Percentiles rank a stretch among this genome's conserved stretches.
Evolutionary conservation across 2,797 vertebrate species (phyloP).

Genomic region (Liasis olivaceus): DNA sequence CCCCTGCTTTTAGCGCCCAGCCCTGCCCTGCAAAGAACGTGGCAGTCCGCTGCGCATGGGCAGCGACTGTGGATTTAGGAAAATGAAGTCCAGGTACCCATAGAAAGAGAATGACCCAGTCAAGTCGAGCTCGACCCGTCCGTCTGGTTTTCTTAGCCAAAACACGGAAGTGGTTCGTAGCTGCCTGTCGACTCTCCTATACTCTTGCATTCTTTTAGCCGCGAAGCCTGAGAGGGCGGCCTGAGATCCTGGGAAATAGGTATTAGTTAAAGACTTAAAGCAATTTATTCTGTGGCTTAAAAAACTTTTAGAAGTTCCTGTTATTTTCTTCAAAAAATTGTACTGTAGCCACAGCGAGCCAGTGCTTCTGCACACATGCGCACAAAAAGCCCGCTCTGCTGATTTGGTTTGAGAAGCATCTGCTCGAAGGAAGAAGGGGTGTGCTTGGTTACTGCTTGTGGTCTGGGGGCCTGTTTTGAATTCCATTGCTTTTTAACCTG

Average conservation of each 20-base stretch:
- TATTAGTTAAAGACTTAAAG: neutral
- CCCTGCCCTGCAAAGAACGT: neutral
- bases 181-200: neutral
- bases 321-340: neutral
- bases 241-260: neutral
- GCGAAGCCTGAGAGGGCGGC: neutral
- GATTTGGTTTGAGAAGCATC: neutral
- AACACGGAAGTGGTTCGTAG: neutral
- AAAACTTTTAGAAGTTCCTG: neutral
- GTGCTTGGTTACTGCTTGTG: neutral
- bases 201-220: neutral
- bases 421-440: neutral
- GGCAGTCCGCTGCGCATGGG: neutral
- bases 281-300: neutral
- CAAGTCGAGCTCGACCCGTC: neutral
- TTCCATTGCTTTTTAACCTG: neutral
- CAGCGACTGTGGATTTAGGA: neutral
- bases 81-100: neutral
- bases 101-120: neutral
- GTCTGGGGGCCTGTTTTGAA: neutral
- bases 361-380: no score
- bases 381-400: neutral
- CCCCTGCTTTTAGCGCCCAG: neutral
- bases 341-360: neutral
- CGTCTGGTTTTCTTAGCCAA: neutral